Conservation (phyloP, 2,113 vertebrate species). For the Callorhinus ursinus region DNA sequence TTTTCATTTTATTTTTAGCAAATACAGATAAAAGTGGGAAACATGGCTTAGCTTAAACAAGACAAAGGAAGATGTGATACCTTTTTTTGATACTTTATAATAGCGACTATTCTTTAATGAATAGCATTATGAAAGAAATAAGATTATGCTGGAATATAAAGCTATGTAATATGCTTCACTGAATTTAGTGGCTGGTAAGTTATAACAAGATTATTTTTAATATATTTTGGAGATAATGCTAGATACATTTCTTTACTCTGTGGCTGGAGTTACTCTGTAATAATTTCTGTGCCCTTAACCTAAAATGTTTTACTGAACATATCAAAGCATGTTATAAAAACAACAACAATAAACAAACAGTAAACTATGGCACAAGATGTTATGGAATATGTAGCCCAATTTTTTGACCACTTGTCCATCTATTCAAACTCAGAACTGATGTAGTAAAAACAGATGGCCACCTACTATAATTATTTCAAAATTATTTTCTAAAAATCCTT, state of each 20-base stretch:
- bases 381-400: background rate
- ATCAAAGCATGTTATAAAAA: background rate
- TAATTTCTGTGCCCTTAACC: background rate
- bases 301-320: background rate
- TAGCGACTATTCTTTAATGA: background rate
- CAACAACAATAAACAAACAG: background rate
- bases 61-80: background rate
- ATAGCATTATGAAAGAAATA: slow-evolving; percentile 14
- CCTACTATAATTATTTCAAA: background rate
- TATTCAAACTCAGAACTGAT: background rate
- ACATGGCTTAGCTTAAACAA: background rate
- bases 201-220: slow-evolving; percentile 4
- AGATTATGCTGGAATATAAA: background rate
- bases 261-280: background rate
- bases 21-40: background rate
- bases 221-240: background rate
- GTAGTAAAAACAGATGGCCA: background rate
- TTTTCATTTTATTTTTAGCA: slow-evolving; percentile 45
- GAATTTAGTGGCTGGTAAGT: background rate
- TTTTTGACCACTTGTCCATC: background rate
- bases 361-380: background rate
- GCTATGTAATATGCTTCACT: background rate
- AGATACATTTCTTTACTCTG: background rate
- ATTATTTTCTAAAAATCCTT: background rate
- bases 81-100: background rate